Evolutionary conservation across 2,113 vertebrate genomes (phyloP), one percentile per base, ranked within the genome.

Genomic region (Otus sunia): DNA sequence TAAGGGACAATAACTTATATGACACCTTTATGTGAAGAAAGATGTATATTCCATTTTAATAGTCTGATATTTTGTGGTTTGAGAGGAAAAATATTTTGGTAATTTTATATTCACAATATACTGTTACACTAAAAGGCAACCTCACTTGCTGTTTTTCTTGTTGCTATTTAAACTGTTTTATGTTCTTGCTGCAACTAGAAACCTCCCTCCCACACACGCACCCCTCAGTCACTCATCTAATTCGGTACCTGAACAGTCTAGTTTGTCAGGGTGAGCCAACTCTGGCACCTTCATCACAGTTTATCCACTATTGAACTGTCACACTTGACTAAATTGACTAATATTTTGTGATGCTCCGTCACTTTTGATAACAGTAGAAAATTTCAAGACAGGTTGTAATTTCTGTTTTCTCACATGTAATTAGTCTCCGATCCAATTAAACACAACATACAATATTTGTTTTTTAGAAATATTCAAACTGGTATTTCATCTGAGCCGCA

Each of bases 361-460:
- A 0, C 85, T 96, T 92, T 79, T 3, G 6, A 90, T 68, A 91
- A 68, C 3, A 0, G 1, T 78, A 90, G 26, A 76, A 22, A 88
- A 86, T 93, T 83, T 78, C 53, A 34, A 55, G 71, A 56, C 75
- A 93, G 37, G n/a, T 36, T 88, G 75, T 86, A 49, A 58, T 94
- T 97, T 94, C 77, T 90, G 16, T 95, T 93, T 94, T 91, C 86
- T 95, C 53, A 49, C 43, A 72, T 47, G 60, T 91, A 63, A 93
- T 93, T 96, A 82, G 55, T 75, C 50, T 91, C 56, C 58, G 19
- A 50, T 80, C 27, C 60, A 58, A 74, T 81, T 91, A 91, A 93
- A 72, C 12, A 23, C 27, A 94, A 78, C 27, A 69, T 29, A 67
- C 20, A 84, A 64, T 77, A 5, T 80, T 96, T 87, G 50, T 2